phyloP scores from a whole-genome alignment of 64 coral and sea anemone species.

The Montipora sp. region DNA sequence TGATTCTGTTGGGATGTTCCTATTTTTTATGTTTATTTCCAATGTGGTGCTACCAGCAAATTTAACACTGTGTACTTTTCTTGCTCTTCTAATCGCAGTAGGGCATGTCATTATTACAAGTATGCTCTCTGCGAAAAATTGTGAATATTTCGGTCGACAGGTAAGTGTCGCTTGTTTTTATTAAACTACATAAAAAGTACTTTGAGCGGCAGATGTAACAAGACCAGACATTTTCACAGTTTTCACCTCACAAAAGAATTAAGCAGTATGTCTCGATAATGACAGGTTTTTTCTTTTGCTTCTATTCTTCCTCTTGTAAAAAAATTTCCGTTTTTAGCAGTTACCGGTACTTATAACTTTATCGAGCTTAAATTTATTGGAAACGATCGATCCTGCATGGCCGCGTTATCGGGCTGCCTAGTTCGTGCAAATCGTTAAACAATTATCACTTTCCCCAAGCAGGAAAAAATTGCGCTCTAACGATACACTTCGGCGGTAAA shows the following conservation, averaged over 20 bases:
- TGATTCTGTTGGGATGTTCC: constrained; percentile 89
- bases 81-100: constrained; percentile 28
- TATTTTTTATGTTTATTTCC: constrained; percentile 90
- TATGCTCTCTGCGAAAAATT: constrained; percentile 61
- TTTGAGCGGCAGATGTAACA: neutral
- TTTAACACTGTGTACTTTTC: constrained; percentile 62
- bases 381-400: neutral
- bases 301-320: neutral
- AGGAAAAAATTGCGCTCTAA: neutral
- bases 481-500: neutral
- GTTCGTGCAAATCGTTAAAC: neutral
- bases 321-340: neutral
- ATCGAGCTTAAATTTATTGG: neutral
- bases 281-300: neutral
- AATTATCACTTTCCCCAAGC: neutral
- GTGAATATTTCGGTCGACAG: constrained; percentile 59
- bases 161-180: constrained; percentile 36
- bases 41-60: constrained; percentile 90
- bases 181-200: neutral
- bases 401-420: too few relatives aligned
- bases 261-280: neutral
- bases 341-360: neutral
- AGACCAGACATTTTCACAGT: neutral
- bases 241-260: neutral
- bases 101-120: constrained; percentile 74